Percentiles rank a stretch among this genome's conserved stretches.
phyloP scores from a whole-genome alignment of 2,113 vertebrate species.

The Oceanites oceanicus region DNA sequence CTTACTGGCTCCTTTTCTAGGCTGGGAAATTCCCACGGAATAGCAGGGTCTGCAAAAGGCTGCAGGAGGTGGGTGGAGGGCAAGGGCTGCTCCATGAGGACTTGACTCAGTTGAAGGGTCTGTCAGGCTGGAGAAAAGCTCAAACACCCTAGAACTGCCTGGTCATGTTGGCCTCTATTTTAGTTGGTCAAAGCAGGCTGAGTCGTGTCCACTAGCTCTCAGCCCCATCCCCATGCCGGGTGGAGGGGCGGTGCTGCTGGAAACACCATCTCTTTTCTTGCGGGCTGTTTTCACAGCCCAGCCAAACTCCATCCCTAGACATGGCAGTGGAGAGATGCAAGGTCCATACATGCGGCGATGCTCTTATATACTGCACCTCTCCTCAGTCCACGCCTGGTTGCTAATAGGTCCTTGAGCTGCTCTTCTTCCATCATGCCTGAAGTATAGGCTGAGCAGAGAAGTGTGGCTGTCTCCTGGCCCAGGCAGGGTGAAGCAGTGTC shows the following conservation, averaged over 20 bases:
- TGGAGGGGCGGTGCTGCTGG: background rate
- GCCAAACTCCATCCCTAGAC: background rate
- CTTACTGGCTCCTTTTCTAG: background rate
- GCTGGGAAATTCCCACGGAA: accelerated
- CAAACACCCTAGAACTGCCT: background rate
- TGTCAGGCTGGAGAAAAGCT: background rate
- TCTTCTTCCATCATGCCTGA: background rate
- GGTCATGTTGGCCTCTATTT: accelerated
- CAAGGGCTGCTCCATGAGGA: background rate
- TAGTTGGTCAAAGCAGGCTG: background rate
- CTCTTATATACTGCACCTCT: accelerated
- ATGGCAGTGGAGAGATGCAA: background rate
- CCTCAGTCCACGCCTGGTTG: background rate
- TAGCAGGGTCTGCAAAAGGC: background rate
- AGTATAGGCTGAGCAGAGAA: background rate
- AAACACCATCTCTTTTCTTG: background rate
- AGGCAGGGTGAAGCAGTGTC: background rate
- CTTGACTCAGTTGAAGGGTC: too few species aligned
- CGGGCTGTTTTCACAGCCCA: background rate
- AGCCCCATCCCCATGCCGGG: accelerated
- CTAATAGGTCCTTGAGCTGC: background rate
- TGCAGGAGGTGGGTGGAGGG: background rate
- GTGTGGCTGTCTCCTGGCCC: background rate
- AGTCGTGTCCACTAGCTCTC: accelerated
- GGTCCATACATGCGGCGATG: accelerated